A percentile compares a stretch with the other conserved stretches of the same genome.
Conservation (phyloP, 1,140 invertebrate genomes). For the Semibalanus balanoides region DNA sequence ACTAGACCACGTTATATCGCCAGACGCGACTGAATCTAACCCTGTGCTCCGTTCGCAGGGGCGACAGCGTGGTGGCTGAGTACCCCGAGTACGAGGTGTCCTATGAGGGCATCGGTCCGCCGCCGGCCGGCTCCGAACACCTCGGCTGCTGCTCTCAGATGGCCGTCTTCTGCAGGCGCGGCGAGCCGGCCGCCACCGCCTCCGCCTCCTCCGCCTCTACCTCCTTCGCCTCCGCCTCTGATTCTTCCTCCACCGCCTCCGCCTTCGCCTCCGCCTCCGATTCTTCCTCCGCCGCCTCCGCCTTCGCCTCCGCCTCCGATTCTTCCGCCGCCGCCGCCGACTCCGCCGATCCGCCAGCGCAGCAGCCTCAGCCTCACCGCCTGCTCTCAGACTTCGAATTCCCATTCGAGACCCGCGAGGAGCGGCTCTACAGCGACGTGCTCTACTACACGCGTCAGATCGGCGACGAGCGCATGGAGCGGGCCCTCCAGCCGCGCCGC, state of each 20-base stretch:
- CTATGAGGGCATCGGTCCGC: neutral
- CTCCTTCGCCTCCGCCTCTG: too few relatives aligned
- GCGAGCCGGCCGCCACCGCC: neutral
- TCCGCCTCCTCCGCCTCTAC: too few relatives aligned
- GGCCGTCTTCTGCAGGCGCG: neutral
- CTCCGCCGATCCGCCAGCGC: too few relatives aligned
- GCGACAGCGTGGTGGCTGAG: neutral
- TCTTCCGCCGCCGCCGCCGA: too few relatives aligned
- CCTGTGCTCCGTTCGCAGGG: too few relatives aligned
- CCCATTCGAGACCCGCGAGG: neutral
- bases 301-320: too few relatives aligned
- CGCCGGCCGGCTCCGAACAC: neutral
- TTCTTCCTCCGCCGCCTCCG: too few relatives aligned
- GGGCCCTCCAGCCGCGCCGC: neutral
- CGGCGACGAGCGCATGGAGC: neutral
- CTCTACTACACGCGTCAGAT: neutral
- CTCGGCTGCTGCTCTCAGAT: neutral
- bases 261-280: neutral
- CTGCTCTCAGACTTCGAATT: neutral
- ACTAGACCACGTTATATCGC: too few relatives aligned
- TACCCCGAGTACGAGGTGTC: slow-evolving; percentile 1
- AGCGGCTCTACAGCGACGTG: neutral
- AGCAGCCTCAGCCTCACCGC: neutral
- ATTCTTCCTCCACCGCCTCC: too few relatives aligned
- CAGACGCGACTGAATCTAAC: too few relatives aligned